phyloP scores from a whole-genome alignment of 2,113 vertebrate species.

The Prionailurus viverrinus region DNA sequence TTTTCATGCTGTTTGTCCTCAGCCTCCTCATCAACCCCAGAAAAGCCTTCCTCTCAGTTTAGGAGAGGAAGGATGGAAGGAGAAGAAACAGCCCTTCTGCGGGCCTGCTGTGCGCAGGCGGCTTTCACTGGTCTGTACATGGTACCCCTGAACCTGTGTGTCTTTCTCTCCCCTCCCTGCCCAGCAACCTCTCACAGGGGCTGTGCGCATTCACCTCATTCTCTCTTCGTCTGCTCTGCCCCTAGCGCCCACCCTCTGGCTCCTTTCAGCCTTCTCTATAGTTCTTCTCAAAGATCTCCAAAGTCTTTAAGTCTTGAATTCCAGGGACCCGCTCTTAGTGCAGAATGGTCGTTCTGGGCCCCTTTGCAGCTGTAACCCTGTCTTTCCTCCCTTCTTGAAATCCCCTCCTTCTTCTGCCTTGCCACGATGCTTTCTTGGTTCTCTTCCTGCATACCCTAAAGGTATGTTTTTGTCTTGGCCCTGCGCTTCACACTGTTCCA shows the following conservation, averaged over 20 bases:
- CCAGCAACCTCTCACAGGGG: not conserved
- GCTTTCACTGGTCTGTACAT: not conserved
- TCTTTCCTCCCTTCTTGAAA: not conserved
- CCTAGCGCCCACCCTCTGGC: not conserved
- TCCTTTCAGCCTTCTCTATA: not conserved
- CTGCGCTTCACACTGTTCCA: not conserved
- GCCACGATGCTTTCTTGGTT: not conserved
- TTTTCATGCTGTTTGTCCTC: conserved; percentile 38
- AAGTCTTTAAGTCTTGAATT: not conserved
- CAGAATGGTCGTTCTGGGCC: not conserved
- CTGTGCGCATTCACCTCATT: not conserved
- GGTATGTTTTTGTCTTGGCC: not conserved
- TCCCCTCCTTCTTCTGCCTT: not conserved
- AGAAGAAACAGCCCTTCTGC: not conserved
- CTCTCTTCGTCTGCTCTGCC: not conserved
- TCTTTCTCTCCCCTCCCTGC: not conserved
- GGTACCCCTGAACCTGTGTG: not conserved
- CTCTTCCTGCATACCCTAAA: not conserved
- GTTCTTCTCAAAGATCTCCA: not conserved
- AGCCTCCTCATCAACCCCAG: not conserved
- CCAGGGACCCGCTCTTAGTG: not conserved
- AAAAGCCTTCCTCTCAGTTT: conserved; percentile 15
- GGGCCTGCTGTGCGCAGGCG: not conserved
- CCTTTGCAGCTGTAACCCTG: not conserved
- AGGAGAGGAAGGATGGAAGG: not conserved